Conservation (phyloP, 1,140 invertebrate genomes). For the Anastrepha obliqua region DNA sequence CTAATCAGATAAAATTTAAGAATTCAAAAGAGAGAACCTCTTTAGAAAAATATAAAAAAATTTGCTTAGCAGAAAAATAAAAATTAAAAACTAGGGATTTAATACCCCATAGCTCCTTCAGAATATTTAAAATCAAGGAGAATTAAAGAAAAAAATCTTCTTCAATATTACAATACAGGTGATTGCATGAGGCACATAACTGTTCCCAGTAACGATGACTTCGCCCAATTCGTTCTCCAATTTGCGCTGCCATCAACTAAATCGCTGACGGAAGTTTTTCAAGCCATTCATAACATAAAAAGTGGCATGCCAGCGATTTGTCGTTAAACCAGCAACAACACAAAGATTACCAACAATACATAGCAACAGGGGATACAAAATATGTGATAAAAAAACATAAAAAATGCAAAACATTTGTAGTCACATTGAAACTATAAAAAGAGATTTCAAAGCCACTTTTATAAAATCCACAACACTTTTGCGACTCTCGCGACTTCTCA, state of each 20-base stretch:
- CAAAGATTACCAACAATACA: background rate
- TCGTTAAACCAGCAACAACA: background rate
- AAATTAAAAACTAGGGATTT: too few species aligned
- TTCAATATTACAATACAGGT: too few species aligned
- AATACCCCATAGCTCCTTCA: too few species aligned
- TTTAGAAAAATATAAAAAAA: too few species aligned
- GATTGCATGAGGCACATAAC: too few species aligned
- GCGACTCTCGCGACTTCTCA: background rate
- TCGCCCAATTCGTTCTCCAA: too few species aligned
- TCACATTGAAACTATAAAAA: conserved; percentile 49
- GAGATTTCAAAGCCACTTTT: conserved; percentile 29
- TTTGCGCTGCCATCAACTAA: conserved; percentile 1
- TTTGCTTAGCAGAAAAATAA: too few species aligned
- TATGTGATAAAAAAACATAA: background rate
- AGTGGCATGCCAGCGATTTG: conserved; percentile 5
- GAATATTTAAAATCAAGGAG: too few species aligned
- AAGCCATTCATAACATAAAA: background rate
- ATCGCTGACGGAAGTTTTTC: conserved; percentile 27
- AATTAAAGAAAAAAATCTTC: too few species aligned
- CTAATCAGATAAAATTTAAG: too few species aligned
- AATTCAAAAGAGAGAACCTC: too few species aligned
- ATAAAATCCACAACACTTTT: background rate
- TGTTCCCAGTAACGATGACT: too few species aligned
- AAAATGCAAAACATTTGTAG: conserved; percentile 9
- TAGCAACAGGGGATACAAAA: background rate